phyloP scores from a whole-genome alignment of 2,113 vertebrate species.

The Trochalopteron elliotii region DNA sequence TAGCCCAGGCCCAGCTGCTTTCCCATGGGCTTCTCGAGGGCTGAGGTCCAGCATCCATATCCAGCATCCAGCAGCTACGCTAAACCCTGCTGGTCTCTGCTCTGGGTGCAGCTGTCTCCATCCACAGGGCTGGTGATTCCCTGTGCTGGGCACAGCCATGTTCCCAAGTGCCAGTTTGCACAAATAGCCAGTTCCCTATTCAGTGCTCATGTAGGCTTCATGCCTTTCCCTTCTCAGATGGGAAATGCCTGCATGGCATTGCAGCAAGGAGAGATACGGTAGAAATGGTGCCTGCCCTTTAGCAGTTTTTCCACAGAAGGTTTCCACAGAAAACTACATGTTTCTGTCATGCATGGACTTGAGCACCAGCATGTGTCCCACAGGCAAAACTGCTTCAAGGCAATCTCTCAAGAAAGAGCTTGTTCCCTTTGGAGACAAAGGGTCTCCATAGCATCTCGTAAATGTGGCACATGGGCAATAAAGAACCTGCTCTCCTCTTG shows the following conservation, averaged over 20 bases:
- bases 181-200: neutral
- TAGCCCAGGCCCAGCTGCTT: neutral
- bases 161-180: accelerated
- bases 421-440: neutral
- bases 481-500: neutral
- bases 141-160: neutral
- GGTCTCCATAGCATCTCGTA: neutral
- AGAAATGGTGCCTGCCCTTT: neutral
- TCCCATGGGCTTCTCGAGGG: accelerated
- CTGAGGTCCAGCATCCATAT: neutral
- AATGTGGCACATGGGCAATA: neutral
- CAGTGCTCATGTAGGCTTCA: neutral
- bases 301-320: neutral
- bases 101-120: neutral
- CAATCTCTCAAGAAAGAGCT: neutral
- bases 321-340: neutral
- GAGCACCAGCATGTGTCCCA: neutral
- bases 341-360: neutral
- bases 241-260: neutral
- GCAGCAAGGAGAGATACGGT: neutral
- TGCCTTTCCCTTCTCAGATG: accelerated
- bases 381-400: neutral
- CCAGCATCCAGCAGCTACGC: neutral
- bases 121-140: accelerated
- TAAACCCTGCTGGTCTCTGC: neutral